Evolutionary conservation across 2,888 invertebrate genomes (phyloP), one percentile per base, ranked within the genome.

Genomic region (Agonum fuliginosum): DNA sequence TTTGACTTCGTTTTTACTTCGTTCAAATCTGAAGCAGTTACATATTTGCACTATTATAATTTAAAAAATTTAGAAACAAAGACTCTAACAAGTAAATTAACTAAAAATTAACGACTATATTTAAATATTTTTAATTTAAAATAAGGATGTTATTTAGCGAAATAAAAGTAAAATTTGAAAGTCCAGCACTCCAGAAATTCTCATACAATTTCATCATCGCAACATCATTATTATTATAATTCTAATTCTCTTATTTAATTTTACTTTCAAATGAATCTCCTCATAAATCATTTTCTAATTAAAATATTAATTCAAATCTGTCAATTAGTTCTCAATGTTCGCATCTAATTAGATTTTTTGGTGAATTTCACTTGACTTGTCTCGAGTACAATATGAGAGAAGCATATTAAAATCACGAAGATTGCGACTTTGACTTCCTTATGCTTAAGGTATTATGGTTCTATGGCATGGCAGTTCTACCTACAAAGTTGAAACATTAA

Each of bases 401-500:
- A 46, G 14, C 17, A 46, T 46, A 46, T 46, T 46, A 46, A 46
- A 17, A 46, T 46, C 17, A 46, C 4, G 4, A 46, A 10, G 46
- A 17, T 46, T 14, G n/a, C 17, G 2, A 14, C 12, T n/a, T 43
- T 12, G 14, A 46, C 46, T 46, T 46, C 46, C 46, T 46, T 46
- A 6, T 46, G 6, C 14, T 46, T 3, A 12, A 46, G 46, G 17
- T 14, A 30, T 30, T 1, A 37, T n/a, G n/a, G n/a, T n/a, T n/a
- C n/a, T n/a, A n/a, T 17, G 17, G 0, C 10, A 17, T 20, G 48
- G 17, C 19, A 19, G 20, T 48, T 48, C 46, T 46, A 30, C 30
- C 58, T 14, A 58, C 58, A 58, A 67, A 67, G 65, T 67, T 67
- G 41, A 67, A 67, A 73, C 62, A 58, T 73, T 58, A 73, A 58